Evolutionary conservation across 2,888 invertebrate species (phyloP).

Genomic region (Trachelus troglodyta): DNA sequence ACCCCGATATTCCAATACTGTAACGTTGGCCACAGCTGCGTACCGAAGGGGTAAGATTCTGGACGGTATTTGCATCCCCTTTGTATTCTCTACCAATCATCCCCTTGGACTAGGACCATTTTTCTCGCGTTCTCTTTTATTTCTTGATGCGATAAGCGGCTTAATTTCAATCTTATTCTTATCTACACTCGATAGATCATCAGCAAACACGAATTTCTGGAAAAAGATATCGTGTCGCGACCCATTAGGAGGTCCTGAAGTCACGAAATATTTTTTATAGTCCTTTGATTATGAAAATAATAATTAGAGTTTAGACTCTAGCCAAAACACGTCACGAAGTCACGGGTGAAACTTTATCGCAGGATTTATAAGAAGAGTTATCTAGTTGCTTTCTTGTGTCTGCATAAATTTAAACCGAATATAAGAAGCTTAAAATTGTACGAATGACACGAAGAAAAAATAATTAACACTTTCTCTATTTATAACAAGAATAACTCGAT

Average conservation of each 20-base stretch:
- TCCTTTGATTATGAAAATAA: neutral
- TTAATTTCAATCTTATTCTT: neutral
- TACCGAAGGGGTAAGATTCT: neutral
- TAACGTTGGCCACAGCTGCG: neutral
- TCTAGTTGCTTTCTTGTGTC: neutral
- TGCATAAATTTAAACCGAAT: neutral
- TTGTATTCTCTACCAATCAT: neutral
- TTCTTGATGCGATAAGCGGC: neutral
- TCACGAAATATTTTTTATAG: constrained; percentile 4
- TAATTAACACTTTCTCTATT: neutral
- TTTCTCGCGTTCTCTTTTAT: neutral
- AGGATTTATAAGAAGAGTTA: neutral
- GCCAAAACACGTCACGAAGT: neutral
- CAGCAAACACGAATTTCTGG: neutral
- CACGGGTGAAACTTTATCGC: neutral
- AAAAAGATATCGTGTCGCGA: constrained; percentile 33
- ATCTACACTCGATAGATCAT: neutral
- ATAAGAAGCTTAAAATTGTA: neutral
- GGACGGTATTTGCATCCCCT: neutral
- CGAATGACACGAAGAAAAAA: neutral
- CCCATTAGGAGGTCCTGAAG: constrained; percentile 30
- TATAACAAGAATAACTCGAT: neutral
- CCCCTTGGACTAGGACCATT: neutral
- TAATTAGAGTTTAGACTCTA: neutral
- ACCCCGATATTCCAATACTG: neutral